These are phyloP conservation scores for Mesoclemmys tuberculata DNA, from an alignment of 2,113 vertebrate species.

Conservation along the genomic window DNA sequence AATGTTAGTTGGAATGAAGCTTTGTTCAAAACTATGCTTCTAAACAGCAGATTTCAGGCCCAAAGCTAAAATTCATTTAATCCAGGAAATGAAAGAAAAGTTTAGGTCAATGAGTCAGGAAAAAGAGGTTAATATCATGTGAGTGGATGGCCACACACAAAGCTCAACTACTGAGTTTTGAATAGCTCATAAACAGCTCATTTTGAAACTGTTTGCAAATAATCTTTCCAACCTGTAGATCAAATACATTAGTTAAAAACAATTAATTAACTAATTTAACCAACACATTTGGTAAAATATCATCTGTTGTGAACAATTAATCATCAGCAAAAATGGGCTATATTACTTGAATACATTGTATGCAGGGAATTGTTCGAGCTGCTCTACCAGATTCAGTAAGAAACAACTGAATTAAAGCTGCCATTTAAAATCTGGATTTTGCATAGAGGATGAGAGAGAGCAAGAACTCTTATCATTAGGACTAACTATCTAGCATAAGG, in stretches of 20 bases:
- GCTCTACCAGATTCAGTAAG: not conserved
- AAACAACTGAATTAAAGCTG: accelerated
- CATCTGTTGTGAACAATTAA: not conserved
- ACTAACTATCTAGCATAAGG: not conserved
- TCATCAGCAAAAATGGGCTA: not conserved
- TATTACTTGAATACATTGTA: not conserved
- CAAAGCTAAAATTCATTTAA: not conserved
- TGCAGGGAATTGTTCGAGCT: not conserved
- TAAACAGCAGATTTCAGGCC: not conserved
- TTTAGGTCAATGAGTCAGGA: not conserved
- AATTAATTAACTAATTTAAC: not conserved
- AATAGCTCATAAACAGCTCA: not conserved
- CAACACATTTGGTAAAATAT: not conserved
- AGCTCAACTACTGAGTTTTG: accelerated
- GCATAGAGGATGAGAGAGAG: not conserved
- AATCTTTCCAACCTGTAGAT: not conserved
- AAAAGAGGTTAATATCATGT: not conserved
- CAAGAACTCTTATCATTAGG: not conserved
- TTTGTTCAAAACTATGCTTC: not conserved
- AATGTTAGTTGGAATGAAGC: not conserved
- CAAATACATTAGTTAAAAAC: not conserved
- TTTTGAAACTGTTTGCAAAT: accelerated
- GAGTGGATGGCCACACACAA: accelerated
- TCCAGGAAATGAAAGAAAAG: not conserved
- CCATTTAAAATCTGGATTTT: not conserved